phyloP scores from a whole-genome alignment of 2,888 invertebrate genomes.

The Petrophora chlorosata region DNA sequence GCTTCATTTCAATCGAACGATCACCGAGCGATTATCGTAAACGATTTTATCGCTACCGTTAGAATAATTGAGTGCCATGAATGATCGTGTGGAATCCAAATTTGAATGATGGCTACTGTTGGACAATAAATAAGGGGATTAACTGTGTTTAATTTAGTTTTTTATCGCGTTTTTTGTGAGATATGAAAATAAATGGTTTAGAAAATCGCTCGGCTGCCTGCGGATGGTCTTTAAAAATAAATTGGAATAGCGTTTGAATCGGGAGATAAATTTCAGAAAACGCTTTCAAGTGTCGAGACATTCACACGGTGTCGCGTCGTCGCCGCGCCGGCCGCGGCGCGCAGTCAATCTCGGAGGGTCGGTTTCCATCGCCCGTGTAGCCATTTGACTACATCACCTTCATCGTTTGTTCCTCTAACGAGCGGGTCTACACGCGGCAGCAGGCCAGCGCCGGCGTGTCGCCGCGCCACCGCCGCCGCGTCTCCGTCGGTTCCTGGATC shows the following conservation, averaged over 20 bases:
- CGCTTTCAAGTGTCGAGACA: constrained; percentile 29
- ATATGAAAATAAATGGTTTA: constrained; percentile 31
- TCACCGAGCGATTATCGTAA: constrained; percentile 55
- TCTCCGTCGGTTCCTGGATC: constrained; percentile 21
- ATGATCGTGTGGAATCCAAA: constrained; percentile 65
- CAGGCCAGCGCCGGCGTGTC: constrained; percentile 4
- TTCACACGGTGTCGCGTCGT: constrained; percentile 31
- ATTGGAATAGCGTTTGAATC: constrained; percentile 37
- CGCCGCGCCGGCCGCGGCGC: constrained; percentile 12
- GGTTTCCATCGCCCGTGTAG: constrained; percentile 30
- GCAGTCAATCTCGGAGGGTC: constrained; percentile 27
- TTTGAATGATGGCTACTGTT: constrained; percentile 64
- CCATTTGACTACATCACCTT: constrained; percentile 27
- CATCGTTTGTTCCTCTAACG: constrained; percentile 36
- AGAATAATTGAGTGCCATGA: constrained; percentile 45
- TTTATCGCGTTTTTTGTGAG: constrained; percentile 37
- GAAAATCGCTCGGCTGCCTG: constrained; percentile 19
- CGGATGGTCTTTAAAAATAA: constrained; percentile 32
- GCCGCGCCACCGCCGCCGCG: background rate
- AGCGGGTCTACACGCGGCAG: constrained; percentile 21
- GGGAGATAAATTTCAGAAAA: constrained; percentile 24
- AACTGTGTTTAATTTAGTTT: constrained; percentile 42
- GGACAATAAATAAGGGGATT: constrained; percentile 44
- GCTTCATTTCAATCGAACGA: constrained; percentile 59
- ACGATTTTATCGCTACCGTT: constrained; percentile 56